These are phyloP conservation scores for Potamilus streckersoni DNA, from an alignment of 1,140 invertebrate species.

Conservation along the genomic window DNA sequence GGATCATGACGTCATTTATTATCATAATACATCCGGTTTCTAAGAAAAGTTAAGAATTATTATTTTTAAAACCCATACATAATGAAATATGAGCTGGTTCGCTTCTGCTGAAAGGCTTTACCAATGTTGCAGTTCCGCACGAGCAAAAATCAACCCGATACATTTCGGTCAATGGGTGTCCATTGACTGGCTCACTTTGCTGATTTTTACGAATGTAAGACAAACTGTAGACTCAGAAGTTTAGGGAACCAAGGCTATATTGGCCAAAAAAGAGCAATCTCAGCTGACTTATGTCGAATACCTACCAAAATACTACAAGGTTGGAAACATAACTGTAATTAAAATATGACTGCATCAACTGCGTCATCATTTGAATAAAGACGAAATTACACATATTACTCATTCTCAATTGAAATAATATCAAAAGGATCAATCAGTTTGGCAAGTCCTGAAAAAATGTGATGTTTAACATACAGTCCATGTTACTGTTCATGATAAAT, in stretches of 20 bases:
- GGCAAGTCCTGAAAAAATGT: too few species aligned
- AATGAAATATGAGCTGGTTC: neutral
- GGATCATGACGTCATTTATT: conserved; percentile 1
- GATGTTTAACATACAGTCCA: too few species aligned
- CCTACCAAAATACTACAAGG: conserved; percentile 35
- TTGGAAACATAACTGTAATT: conserved; percentile 27
- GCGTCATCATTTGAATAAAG: conserved; percentile 11
- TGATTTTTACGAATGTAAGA: conserved; percentile 1
- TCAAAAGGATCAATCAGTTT: neutral
- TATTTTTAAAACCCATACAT: neutral
- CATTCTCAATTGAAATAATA: neutral
- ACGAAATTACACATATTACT: conserved; percentile 7
- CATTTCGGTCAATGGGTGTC: conserved; percentile 1
- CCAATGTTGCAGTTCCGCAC: conserved; percentile 5
- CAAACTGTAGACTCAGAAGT: conserved; percentile 8
- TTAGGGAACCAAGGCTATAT: conserved; percentile 26
- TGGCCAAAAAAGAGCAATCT: conserved; percentile 30
- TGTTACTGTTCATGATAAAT: too few species aligned
- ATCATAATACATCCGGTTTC: conserved; percentile 5
- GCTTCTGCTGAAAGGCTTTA: conserved; percentile 9
- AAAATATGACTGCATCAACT: conserved; percentile 25
- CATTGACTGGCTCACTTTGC: conserved; percentile 1
- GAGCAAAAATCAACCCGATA: conserved; percentile 6
- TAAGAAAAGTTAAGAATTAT: neutral
- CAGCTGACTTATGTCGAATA: conserved; percentile 29